Conservation (phyloP, 2,888 invertebrate species). For the Scaptomyza polygonia region DNA sequence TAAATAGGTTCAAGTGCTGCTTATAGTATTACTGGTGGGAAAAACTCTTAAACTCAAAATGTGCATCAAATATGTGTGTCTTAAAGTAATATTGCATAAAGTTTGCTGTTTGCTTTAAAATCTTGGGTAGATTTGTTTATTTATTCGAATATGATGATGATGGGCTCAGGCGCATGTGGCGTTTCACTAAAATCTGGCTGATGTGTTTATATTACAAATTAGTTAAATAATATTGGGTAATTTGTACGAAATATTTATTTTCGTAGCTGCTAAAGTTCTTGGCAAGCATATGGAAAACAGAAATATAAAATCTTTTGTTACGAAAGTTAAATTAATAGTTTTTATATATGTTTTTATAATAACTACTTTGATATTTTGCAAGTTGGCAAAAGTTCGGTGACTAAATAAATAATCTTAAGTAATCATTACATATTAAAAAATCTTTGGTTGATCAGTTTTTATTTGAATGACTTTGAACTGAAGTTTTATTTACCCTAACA, state of each 20-base stretch:
- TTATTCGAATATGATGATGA: constrained; percentile 40
- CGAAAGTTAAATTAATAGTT: too few relatives aligned
- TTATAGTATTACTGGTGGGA: constrained; percentile 64
- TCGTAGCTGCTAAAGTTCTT: constrained; percentile 1
- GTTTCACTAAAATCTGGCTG: constrained; percentile 15
- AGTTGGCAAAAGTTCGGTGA: too few relatives aligned
- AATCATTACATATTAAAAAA: too few relatives aligned
- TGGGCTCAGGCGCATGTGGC: constrained; percentile 34
- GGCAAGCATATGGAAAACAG: constrained; percentile 36
- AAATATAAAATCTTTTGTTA: neutral
- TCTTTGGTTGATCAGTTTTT: too few relatives aligned
- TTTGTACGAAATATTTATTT: constrained; percentile 16
- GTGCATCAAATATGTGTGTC: constrained; percentile 59
- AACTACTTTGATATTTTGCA: too few relatives aligned
- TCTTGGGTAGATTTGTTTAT: constrained; percentile 48
- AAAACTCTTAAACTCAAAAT: constrained; percentile 57
- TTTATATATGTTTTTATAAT: too few relatives aligned
- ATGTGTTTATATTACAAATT: constrained; percentile 53
- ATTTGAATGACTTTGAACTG: too few relatives aligned
- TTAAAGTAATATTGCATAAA: constrained; percentile 59
- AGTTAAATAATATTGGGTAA: constrained; percentile 45
- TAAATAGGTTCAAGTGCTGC: constrained; percentile 72
- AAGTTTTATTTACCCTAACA: too few relatives aligned
- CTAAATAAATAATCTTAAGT: too few relatives aligned
- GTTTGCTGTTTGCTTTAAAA: constrained; percentile 4